Base-by-base conservation (phyloP, 1,140 invertebrate genomes). In the Lethocerus indicus region DNA sequence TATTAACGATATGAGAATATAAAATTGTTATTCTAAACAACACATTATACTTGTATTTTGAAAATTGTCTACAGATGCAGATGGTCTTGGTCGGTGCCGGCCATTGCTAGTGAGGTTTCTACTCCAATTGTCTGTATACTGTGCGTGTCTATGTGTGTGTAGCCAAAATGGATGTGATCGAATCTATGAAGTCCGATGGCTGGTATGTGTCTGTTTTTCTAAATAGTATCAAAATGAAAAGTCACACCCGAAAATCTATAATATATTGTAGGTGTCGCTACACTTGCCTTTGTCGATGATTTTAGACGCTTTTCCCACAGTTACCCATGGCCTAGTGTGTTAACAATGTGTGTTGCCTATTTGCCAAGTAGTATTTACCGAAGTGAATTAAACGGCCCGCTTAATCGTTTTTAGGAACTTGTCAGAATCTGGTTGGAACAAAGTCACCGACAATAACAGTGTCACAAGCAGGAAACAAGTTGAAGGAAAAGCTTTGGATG, bases 391-490 rank as follows among this genome's bases (percentile, higher is more conserved):
- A n/a, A n/a, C n/a, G n/a, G n/a, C n/a, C n/a, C n/a, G n/a, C n/a
- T n/a, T n/a, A n/a, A n/a, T n/a, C n/a, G n/a, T n/a, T 71, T 71
- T 56, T 59, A 79, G 83, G 81, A 67, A 76, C 60, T 64, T 83
- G 41, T 75, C 79, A 51, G 68, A 76, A 51, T 72, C 79, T 59
- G 81, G 79, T 52, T 67, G 76, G 49, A 69, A 79, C 58, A 62
- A 69, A 58, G 69, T 81, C 57, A 73, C 70, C 49, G 75, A 81
- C 64, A 74, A 75, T 66, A 76, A 73, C 46, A 71, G 71, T 58
- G 69, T 76, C 49, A 66, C 66, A 51, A 75, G 79, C 61, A 62
- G 72, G 52, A 71, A 76, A 56, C 71, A 67, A 51, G 63, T 86
- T 37, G 68, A 75, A 45, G 74, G 76, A 61, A 73, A 68, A 60